Base-by-base conservation (phyloP, 2,888 invertebrate species). In the Rhamnusium bicolor region DNA sequence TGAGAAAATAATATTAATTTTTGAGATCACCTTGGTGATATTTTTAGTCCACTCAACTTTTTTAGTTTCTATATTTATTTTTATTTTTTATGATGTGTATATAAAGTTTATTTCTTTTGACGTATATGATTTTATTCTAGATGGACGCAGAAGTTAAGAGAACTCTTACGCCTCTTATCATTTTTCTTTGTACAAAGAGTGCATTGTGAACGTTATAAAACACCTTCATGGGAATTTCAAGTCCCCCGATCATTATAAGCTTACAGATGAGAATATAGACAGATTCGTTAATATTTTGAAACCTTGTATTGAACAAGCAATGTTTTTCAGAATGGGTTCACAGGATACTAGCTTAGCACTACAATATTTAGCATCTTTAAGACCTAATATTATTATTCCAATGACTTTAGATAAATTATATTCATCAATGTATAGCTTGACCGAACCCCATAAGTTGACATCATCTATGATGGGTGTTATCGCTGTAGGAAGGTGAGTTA, bases 371-470 rank as follows among this genome's bases (percentile, higher is more conserved):
- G 94, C 96, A 0, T 92, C 92, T 1, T 87, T 98, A 65, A 89
- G 96, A 73, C 97, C 98, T 0, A 93, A 94, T 73, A 88, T 95
- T 18, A 94, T 98, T 1, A 92, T 97, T 61, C 97, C 97, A 0
- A 92, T 94, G 56, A 90, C 97, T 12, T 86, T 98, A 69, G 96
- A 97, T 75, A 92, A 92, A 86, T 90, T 97, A 70, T 94, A 94
- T 85, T 91, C 93, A 0, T 93, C 96, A 0, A 88, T 98, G 84
- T 95, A 96, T 82, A 95, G 95, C 0, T 87, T 97, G 40, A 96
- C 95, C 0, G 97, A 98, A 86, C 97, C 98, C 0, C 96, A 97
- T 85, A 93, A 93, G 86, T 90, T 93, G 12, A 93, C 93, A 0
- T 92, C 94, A 0, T 91, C 93, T 0, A 91, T 95, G 91, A 90